Evolutionary conservation across 2,113 vertebrate genomes (phyloP), one percentile per base, ranked within the genome.

Genomic region (Jaculus jaculus): DNA sequence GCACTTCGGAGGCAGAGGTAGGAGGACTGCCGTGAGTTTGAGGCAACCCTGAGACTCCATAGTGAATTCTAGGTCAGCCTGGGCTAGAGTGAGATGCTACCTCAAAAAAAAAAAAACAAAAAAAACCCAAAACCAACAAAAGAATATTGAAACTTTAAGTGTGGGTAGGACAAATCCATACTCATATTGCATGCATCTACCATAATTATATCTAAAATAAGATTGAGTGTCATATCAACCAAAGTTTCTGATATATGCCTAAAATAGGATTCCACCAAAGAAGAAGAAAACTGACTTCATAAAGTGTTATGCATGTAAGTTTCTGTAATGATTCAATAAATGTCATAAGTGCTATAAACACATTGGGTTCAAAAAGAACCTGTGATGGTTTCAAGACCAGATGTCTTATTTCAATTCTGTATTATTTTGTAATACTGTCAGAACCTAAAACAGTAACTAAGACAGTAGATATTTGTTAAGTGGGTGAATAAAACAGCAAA

Each of bases 141-240:
- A n/a, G n/a, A 21, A 74, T 73, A 8, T 3, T 90, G 78, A 75
- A 93, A 65, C 9, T 39, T 82, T 69, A 84, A 86, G 16, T 66
- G 66, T 82, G 8, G 23, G 39, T 84, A 77, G 39, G 37, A 26
- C 63, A 4, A 18, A 74, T 39, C 37, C 1, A 32, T 79, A 34
- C 30, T 84, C n/a, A n/a, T 81, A 63, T 61, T 61, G 32, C 9
- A 63, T 69, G 16, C 13, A 42, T 47, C 30, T 51, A 28, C 12
- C 24, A 91, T 51, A 81, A 85, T 82, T 63, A 79, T 82, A 71
- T 82, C 28, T 93, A 91, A 93, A 91, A 85, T 93, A 79, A 69
- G 15, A 66, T 18, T 65, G 39, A 74, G 2, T 88, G 9, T 94
- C 30, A 61, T 84, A 69, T 83, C 32, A 94, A 74, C 61, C 7